Percentiles rank a stretch among this genome's conserved stretches.
phyloP scores from a whole-genome alignment of 1,140 invertebrate species.

The Drosophila rhopaloa region DNA sequence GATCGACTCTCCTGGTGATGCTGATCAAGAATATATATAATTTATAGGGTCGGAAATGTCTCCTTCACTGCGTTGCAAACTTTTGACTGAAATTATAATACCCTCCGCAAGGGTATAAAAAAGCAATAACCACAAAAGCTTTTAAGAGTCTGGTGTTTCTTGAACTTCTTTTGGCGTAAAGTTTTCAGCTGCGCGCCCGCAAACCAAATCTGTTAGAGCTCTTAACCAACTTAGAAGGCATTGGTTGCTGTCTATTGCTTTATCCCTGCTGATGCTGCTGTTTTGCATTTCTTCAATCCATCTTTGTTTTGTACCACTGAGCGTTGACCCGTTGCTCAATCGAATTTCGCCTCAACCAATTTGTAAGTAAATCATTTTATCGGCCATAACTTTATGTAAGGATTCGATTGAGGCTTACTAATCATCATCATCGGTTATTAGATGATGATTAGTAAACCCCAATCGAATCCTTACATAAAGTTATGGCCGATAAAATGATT shows the following conservation, averaged over 20 bases:
- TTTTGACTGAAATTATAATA: no score
- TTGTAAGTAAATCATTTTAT: conserved; percentile 68
- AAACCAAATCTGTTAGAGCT: conserved; percentile 64
- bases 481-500: no score
- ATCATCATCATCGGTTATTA: no score
- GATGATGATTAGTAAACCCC: no score
- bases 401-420: no score
- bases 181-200: conserved; percentile 35
- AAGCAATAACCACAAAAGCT: conserved; percentile 71
- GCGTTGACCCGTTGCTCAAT: conserved; percentile 33
- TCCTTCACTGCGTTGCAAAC: no score
- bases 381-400: conserved; percentile 8
- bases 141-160: conserved; percentile 47
- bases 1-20: no score
- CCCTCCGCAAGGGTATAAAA: conserved; percentile 2
- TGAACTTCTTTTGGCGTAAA: conserved; percentile 14
- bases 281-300: conserved; percentile 27
- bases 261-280: conserved; percentile 29
- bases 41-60: no score
- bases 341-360: no score
- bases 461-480: no score
- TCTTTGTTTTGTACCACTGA: conserved; percentile 27
- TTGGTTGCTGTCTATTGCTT: conserved; percentile 33
- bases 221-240: conserved; percentile 56
- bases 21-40: no score